Evolutionary conservation across 2,888 invertebrate species (phyloP).

Genomic region (Ectobius pallidus): DNA sequence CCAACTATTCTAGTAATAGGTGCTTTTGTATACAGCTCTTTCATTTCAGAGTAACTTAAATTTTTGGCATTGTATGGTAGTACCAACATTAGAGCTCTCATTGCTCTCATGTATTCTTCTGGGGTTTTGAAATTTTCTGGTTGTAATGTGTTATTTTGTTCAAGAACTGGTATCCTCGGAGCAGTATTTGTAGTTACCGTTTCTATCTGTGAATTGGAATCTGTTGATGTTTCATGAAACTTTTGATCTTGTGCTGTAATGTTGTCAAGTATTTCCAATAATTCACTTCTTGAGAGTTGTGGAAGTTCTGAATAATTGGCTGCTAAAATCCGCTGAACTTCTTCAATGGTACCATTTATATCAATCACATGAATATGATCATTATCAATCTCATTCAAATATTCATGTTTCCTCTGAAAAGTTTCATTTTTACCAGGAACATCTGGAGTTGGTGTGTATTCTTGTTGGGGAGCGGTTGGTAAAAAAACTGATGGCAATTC

Average conservation of each 20-base stretch:
- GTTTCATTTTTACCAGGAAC: not conserved
- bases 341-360: conserved; percentile 67
- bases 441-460: not conserved
- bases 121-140: conserved; percentile 47
- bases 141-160: not conserved
- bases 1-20: conserved; percentile 57
- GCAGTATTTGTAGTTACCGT: not conserved
- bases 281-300: conserved; percentile 67
- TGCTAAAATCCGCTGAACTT: conserved; percentile 69
- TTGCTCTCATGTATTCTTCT: conserved; percentile 54
- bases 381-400: not conserved
- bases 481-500: too few species aligned
- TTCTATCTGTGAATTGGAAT: too few species aligned
- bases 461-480: not conserved
- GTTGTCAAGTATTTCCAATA: conserved; percentile 69
- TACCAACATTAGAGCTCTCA: conserved; percentile 65
- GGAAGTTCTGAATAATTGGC: conserved; percentile 68
- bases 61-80: conserved; percentile 67
- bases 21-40: conserved; percentile 69
- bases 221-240: too few species aligned
- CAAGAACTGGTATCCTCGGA: not conserved
- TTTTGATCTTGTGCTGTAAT: conserved; percentile 55
- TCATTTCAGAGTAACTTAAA: conserved; percentile 58
- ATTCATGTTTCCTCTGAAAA: too few species aligned
- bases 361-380: conserved; percentile 47